Conservation (phyloP, 2,113 vertebrate species). For the Pogona vitticeps region DNA sequence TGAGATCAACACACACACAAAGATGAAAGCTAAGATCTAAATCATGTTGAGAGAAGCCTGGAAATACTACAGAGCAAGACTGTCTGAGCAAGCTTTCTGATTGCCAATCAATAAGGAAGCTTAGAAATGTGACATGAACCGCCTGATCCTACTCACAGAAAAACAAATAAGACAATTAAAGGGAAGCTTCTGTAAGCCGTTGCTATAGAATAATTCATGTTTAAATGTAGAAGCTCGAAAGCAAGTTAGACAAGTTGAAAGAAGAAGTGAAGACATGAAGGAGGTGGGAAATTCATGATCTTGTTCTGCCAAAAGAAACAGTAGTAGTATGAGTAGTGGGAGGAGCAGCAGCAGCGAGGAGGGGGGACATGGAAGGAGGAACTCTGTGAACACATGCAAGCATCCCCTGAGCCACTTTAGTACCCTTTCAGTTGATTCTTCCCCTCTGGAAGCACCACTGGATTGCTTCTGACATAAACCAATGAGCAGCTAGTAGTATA, state of each 20-base stretch:
- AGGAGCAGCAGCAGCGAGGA: too few relatives aligned
- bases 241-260: conserved; percentile 5
- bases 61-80: conserved; percentile 5
- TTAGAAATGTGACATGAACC: conserved; percentile 19
- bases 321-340: too few relatives aligned
- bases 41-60: conserved; percentile 11
- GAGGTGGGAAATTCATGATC: background rate
- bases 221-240: conserved; percentile 16
- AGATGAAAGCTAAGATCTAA: conserved; percentile 20
- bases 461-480: too few relatives aligned
- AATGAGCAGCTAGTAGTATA: background rate
- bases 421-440: too few relatives aligned
- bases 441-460: too few relatives aligned
- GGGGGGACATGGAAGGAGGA: too few relatives aligned
- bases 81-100: conserved; percentile 22
- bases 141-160: conserved; percentile 1
- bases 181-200: background rate
- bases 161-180: conserved; percentile 37
- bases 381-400: too few relatives aligned
- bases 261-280: background rate
- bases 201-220: conserved; percentile 35
- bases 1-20: background rate
- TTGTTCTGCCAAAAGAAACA: background rate
- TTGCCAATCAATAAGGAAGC: conserved; percentile 3
- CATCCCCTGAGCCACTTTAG: too few relatives aligned